Conservation (phyloP, 2,797 vertebrate genomes). For the Masticophis lateralis region DNA sequence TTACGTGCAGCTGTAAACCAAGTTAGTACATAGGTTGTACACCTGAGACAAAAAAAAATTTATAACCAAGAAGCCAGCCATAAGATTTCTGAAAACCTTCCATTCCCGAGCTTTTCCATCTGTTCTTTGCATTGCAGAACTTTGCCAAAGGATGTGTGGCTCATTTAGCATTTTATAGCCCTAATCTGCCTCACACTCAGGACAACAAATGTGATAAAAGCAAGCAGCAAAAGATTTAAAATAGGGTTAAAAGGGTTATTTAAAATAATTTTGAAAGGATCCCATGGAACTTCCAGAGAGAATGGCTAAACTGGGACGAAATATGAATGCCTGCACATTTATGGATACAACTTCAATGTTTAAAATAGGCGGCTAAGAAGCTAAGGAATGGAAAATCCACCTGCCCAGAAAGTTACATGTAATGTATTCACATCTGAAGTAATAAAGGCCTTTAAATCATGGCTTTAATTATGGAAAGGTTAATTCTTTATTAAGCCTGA, state of each 20-base stretch:
- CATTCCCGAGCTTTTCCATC: neutral
- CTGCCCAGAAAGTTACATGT: neutral
- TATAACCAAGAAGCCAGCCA: neutral
- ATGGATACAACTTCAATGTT: neutral
- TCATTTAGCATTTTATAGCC: rapidly evolving
- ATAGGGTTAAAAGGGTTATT: neutral
- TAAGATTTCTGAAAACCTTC: neutral
- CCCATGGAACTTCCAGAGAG: neutral
- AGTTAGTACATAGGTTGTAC: neutral
- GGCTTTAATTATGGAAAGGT: neutral
- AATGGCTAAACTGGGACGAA: neutral
- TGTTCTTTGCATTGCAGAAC: neutral
- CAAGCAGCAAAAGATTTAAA: neutral
- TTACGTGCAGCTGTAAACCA: slow-evolving; percentile 30
- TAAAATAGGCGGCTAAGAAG: neutral
- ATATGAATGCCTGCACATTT: neutral
- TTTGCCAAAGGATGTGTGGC: neutral
- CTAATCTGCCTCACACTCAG: neutral
- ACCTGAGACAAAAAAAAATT: neutral
- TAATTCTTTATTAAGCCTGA: neutral
- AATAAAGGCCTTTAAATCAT: neutral
- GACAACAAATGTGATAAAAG: neutral
- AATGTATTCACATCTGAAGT: neutral
- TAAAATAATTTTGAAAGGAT: neutral
- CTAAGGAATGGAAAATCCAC: neutral